Percentiles rank a stretch among this genome's conserved stretches.
phyloP scores from a whole-genome alignment of 2,888 invertebrate species.

The Drosophila macrothrix region DNA sequence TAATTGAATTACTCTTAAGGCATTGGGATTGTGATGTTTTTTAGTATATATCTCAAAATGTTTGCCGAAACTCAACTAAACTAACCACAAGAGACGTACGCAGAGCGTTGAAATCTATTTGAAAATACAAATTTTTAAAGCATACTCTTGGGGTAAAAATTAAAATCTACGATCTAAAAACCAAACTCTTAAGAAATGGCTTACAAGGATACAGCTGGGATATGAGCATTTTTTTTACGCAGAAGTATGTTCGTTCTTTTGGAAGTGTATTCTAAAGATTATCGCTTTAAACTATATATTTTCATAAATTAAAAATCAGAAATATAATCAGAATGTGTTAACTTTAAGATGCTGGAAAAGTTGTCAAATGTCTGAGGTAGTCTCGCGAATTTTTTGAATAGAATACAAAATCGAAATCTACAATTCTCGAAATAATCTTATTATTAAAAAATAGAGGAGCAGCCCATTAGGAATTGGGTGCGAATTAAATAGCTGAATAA shows the following conservation, averaged over 20 bases:
- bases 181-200: too few species aligned
- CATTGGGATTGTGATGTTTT: slow-evolving; percentile 27
- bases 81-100: not conserved
- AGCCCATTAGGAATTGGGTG: slow-evolving; percentile 8
- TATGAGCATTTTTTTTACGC: not conserved
- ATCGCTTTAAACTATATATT: slow-evolving; percentile 1
- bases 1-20: slow-evolving; percentile 19
- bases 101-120: not conserved
- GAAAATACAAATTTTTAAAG: not conserved
- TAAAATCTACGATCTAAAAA: not conserved
- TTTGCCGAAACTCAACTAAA: slow-evolving; percentile 23
- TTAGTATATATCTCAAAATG: slow-evolving; percentile 15
- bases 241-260: not conserved
- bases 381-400: not conserved
- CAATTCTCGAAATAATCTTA: slow-evolving; percentile 9
- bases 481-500: slow-evolving; percentile 43
- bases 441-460: slow-evolving; percentile 17
- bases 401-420: not conserved
- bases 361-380: not conserved
- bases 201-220: not conserved
- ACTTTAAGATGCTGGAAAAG: not conserved
- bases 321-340: not conserved
- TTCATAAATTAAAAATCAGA: slow-evolving; percentile 1
- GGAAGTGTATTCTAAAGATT: not conserved
- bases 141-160: not conserved